These are phyloP conservation scores for Chondrilla cf. caribensis DNA, from an alignment of 37 sponge, comb jelly and placozoan species.

Conservation along the genomic window DNA sequence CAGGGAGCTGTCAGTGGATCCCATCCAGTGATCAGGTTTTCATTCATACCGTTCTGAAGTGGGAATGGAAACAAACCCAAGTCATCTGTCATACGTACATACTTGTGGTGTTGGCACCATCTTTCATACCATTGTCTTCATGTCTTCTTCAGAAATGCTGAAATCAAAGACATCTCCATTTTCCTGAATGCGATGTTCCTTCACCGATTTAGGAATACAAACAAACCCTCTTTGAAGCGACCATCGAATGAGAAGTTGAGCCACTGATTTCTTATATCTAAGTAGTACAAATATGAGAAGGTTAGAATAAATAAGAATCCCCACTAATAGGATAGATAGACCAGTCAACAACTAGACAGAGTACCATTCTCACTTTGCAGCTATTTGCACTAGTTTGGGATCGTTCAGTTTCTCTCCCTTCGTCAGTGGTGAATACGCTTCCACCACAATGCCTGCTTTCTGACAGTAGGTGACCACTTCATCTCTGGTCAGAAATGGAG, in stretches of 20 bases:
- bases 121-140: constrained; percentile 51
- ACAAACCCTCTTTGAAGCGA: constrained; percentile 74
- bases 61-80: neutral
- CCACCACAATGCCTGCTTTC: constrained; percentile 57
- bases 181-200: constrained; percentile 69
- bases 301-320: neutral
- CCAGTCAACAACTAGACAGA: neutral
- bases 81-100: neutral
- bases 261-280: constrained; percentile 66
- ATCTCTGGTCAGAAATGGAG: constrained; percentile 62
- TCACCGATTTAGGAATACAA: constrained; percentile 71
- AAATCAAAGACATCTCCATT: constrained; percentile 86
- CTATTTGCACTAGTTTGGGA: constrained; percentile 52
- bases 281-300: neutral
- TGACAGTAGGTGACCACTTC: constrained; percentile 65
- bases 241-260: constrained; percentile 84
- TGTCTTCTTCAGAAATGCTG: constrained; percentile 67
- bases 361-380: constrained; percentile 41
- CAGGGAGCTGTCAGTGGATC: constrained; percentile 39
- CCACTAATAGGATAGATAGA: neutral
- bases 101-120: neutral
- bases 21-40: constrained; percentile 50
- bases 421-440: constrained; percentile 79
- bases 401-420: constrained; percentile 60
- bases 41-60: constrained; percentile 43